phyloP scores from a whole-genome alignment of 2,113 vertebrate genomes.

The Poicephalus meyeri region DNA sequence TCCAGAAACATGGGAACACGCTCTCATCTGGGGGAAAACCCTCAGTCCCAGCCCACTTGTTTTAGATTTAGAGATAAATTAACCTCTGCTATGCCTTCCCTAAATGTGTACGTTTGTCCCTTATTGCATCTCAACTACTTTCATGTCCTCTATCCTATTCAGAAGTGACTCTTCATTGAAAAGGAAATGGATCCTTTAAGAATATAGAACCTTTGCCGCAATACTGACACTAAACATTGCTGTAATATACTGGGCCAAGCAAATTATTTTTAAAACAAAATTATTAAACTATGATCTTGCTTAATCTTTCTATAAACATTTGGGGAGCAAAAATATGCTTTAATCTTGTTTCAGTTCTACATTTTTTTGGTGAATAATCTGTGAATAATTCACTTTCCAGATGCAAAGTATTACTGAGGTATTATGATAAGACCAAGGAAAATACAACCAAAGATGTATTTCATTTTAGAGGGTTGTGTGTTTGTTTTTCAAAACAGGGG shows the following conservation, averaged over 20 bases:
- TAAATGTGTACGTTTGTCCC: not conserved
- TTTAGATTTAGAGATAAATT: not conserved
- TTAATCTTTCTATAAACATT: constrained; percentile 68
- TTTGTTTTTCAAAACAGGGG: constrained; percentile 35
- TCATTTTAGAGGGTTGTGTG: constrained; percentile 36
- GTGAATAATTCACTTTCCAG: constrained; percentile 66
- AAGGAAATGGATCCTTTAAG: not conserved
- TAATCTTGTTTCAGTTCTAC: constrained; percentile 60
- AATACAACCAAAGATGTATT: constrained; percentile 53
- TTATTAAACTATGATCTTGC: constrained; percentile 62
- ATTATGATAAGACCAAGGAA: constrained; percentile 63
- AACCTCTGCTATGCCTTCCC: not conserved
- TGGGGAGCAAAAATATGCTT: constrained; percentile 62
- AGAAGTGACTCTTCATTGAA: not conserved
- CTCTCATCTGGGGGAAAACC: not conserved
- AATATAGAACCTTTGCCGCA: not conserved
- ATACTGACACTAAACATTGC: constrained; percentile 10
- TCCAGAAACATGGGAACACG: not conserved
- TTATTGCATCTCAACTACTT: not conserved
- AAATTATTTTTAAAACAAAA: constrained; percentile 62
- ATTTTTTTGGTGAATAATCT: constrained; percentile 62
- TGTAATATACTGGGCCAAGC: constrained; percentile 16
- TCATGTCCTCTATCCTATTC: not conserved
- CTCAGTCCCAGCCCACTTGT: not conserved
- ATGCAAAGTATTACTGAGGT: constrained; percentile 59